Evolutionary conservation across 2,113 vertebrate species (phyloP).

Genomic region (Embiotoca jacksoni): DNA sequence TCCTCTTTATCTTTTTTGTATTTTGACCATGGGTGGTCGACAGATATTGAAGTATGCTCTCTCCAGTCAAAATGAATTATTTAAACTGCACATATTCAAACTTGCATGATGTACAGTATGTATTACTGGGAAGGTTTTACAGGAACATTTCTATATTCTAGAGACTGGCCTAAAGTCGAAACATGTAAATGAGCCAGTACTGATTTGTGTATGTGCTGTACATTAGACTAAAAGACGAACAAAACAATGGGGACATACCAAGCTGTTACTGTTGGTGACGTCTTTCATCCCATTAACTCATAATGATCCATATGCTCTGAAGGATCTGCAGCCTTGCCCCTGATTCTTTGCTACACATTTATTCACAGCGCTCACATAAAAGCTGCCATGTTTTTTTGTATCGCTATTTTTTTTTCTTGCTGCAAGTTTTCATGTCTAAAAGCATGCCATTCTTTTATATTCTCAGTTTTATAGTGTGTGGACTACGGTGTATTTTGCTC

Average conservation of each 20-base stretch:
- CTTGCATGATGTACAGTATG: no score
- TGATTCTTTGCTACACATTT: background rate
- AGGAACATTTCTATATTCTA: no score
- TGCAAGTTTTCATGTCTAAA: background rate
- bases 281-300: background rate
- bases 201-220: no score
- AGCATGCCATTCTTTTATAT: background rate
- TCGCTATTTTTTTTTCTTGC: no score
- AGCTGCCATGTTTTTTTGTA: no score
- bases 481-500: background rate
- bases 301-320: background rate
- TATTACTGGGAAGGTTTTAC: no score
- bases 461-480: background rate
- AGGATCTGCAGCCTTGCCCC: background rate
- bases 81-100: no score
- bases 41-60: background rate
- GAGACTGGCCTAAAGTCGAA: no score
- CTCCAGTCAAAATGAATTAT: background rate
- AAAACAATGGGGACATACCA: background rate
- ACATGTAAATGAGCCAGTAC: no score
- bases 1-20: background rate
- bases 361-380: background rate
- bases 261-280: background rate
- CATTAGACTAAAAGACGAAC: background rate
- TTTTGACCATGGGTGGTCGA: background rate